Conservation (phyloP, 1,140 invertebrate genomes). For the Bombus confusus region DNA sequence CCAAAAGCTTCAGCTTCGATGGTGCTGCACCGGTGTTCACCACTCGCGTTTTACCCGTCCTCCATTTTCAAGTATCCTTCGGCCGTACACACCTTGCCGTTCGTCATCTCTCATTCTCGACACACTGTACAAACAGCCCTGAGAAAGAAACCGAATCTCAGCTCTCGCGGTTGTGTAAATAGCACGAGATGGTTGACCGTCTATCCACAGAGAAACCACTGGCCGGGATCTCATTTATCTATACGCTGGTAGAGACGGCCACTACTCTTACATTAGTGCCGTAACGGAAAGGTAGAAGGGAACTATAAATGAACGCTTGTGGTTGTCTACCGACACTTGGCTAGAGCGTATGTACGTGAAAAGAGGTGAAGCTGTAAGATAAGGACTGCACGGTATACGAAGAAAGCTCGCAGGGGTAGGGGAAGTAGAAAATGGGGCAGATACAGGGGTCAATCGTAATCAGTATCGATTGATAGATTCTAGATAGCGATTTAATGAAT, state of each 20-base stretch:
- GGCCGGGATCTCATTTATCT: constrained; percentile 23
- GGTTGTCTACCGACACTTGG: neutral
- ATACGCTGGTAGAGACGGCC: constrained; percentile 12
- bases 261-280: constrained; percentile 1
- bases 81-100: neutral
- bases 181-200: constrained; percentile 26
- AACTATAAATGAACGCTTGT: neutral
- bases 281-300: constrained; percentile 1
- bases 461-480: neutral
- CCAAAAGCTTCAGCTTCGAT: neutral
- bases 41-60: neutral
- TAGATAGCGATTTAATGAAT: neutral
- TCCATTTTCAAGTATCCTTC: neutral
- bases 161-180: constrained; percentile 18
- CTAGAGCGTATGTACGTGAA: neutral
- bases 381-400: neutral
- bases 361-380: neutral
- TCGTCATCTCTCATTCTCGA: constrained; percentile 21
- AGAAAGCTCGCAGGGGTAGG: neutral
- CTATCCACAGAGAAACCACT: constrained; percentile 17
- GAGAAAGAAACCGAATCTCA: constrained; percentile 30
- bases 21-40: neutral
- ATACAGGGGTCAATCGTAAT: neutral
- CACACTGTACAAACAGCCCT: constrained; percentile 21
- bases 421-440: neutral